Conservation (phyloP, 2,797 vertebrate genomes). For the Vultur gryphus region DNA sequence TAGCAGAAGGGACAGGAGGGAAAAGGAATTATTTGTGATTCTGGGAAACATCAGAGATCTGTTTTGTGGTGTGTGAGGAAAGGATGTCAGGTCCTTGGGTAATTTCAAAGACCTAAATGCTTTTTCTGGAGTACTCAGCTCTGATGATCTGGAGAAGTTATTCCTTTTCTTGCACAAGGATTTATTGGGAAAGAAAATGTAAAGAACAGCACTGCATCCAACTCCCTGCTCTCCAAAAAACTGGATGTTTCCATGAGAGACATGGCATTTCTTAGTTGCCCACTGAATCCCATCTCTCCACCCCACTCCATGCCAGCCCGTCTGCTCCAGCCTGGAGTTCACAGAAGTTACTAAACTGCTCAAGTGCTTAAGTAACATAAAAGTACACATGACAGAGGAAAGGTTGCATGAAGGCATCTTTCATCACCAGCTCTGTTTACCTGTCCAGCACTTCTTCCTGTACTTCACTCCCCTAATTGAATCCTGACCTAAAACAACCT, state of each 20-base stretch:
- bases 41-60: neutral
- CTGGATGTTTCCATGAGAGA: neutral
- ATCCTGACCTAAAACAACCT: neutral
- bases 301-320: neutral
- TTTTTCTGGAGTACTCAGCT: neutral
- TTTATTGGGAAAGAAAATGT: neutral
- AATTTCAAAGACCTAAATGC: neutral
- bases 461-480: neutral
- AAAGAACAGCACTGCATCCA: neutral
- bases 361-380: neutral
- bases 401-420: neutral
- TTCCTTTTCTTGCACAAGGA: neutral
- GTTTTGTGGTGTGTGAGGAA: neutral
- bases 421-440: neutral
- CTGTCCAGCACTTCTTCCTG: neutral
- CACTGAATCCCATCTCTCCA: neutral
- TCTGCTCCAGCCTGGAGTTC: neutral
- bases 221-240: neutral
- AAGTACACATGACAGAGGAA: neutral
- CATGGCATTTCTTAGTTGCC: neutral
- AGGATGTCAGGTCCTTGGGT: neutral
- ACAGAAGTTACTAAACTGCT: neutral
- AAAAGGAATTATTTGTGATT: neutral
- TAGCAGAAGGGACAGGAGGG: neutral
- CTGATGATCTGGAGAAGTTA: neutral